phyloP scores from a whole-genome alignment of 2,113 vertebrate species.

The Bos indicus region DNA sequence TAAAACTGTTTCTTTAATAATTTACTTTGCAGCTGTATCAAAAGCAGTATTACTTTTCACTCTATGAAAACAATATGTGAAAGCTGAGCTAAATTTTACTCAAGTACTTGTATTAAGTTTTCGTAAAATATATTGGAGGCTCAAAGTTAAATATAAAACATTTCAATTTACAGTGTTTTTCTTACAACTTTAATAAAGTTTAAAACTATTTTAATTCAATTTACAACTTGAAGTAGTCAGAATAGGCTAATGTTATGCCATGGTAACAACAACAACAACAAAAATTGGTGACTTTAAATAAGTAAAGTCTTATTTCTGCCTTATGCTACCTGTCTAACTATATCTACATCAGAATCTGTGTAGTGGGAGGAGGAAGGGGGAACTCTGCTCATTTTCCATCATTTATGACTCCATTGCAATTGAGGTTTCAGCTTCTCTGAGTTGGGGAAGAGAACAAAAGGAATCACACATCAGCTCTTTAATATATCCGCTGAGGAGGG shows the following conservation, averaged over 20 bases:
- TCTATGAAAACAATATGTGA: background rate
- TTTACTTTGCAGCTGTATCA: constrained; percentile 33
- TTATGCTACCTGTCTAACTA: background rate
- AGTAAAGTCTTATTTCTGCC: background rate
- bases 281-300: background rate
- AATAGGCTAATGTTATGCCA: background rate
- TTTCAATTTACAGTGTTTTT: constrained; percentile 42
- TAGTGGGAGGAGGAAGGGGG: background rate
- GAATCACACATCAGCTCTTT: background rate
- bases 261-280: background rate
- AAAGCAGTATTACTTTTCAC: constrained; percentile 28
- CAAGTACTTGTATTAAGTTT: background rate
- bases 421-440: background rate
- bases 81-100: constrained; percentile 35
- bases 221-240: constrained; percentile 8
- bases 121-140: background rate
- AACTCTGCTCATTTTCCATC: background rate
- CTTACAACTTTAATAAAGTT: constrained; percentile 44
- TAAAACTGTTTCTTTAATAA: constrained; percentile 45
- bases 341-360: background rate
- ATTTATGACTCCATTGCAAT: background rate
- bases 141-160: constrained; percentile 19
- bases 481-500: background rate
- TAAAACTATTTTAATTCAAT: constrained; percentile 51
- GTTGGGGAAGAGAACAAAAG: background rate